Conservation (phyloP, 2,797 vertebrate species). For the Brachyalestes nurse region DNA sequence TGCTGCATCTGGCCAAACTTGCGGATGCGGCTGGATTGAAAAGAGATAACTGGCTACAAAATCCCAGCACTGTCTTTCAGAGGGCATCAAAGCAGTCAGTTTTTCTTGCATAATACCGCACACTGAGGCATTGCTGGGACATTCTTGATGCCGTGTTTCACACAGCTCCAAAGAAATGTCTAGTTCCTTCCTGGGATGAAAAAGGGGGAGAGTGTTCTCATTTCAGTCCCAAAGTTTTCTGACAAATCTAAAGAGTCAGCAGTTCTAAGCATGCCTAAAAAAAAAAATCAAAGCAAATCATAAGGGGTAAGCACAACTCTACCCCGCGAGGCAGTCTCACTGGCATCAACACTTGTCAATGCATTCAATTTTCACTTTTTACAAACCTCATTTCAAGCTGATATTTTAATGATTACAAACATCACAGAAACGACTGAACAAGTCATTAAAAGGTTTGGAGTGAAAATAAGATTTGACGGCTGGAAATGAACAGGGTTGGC, state of each 20-base stretch:
- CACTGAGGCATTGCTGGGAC: not conserved
- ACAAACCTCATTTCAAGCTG: not conserved
- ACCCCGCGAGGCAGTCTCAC: not conserved
- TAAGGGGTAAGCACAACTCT: not conserved
- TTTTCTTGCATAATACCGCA: not conserved
- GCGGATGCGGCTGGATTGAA: not conserved
- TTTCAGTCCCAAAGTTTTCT: constrained; percentile 4
- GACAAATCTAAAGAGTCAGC: not conserved
- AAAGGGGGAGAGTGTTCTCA: not conserved
- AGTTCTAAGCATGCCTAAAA: not conserved
- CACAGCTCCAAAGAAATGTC: not conserved
- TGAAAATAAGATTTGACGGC: not conserved
- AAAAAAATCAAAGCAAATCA: not conserved
- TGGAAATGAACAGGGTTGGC: not conserved
- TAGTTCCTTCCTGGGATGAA: not conserved
- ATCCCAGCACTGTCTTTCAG: not conserved
- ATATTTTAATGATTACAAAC: not conserved
- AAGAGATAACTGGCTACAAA: not conserved
- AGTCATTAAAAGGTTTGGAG: not conserved
- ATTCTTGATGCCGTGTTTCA: not conserved
- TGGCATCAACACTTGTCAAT: not conserved
- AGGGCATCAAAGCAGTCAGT: not conserved
- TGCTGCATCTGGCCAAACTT: not conserved
- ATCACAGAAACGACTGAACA: not conserved
- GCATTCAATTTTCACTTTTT: not conserved